A percentile compares a stretch with the other conserved stretches of the same genome.
Evolutionary conservation across 2,797 vertebrate genomes (phyloP).

Genomic region (Anas flavirostris): DNA sequence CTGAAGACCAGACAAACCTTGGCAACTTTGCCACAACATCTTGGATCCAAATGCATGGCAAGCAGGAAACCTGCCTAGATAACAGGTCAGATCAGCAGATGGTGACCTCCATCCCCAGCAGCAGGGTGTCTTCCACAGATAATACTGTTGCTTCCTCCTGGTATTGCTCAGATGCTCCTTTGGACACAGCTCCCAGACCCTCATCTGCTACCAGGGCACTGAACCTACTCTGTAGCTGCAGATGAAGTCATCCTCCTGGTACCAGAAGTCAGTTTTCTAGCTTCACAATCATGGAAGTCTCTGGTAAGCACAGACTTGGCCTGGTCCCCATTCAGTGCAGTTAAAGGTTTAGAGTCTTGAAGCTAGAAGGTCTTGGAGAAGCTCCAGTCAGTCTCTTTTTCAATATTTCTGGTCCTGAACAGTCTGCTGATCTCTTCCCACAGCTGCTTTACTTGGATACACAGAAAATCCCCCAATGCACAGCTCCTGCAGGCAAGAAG

Average conservation of each 20-base stretch:
- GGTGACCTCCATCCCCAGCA: background rate
- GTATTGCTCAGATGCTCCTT: background rate
- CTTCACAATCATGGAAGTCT: background rate
- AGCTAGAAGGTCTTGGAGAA: background rate
- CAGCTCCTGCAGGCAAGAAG: background rate
- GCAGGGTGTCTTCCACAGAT: background rate
- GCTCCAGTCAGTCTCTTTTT: background rate
- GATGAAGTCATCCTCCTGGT: background rate
- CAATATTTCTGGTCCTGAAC: background rate
- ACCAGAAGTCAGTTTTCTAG: background rate
- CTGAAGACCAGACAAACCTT: background rate
- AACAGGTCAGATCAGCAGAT: background rate
- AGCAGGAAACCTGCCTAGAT: background rate
- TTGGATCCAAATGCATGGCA: background rate
- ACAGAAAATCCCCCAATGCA: background rate
- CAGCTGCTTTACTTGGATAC: background rate
- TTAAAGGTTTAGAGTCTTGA: background rate
- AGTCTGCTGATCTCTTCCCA: background rate
- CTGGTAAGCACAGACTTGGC: background rate
- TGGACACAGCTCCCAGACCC: background rate
- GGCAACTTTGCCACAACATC: background rate
- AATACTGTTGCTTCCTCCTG: background rate
- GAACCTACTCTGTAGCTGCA: background rate
- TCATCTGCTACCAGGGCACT: background rate
- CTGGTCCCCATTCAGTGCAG: background rate